Evolutionary conservation across 1,140 invertebrate species (phyloP).

Genomic region (Ganaspis sp.): DNA sequence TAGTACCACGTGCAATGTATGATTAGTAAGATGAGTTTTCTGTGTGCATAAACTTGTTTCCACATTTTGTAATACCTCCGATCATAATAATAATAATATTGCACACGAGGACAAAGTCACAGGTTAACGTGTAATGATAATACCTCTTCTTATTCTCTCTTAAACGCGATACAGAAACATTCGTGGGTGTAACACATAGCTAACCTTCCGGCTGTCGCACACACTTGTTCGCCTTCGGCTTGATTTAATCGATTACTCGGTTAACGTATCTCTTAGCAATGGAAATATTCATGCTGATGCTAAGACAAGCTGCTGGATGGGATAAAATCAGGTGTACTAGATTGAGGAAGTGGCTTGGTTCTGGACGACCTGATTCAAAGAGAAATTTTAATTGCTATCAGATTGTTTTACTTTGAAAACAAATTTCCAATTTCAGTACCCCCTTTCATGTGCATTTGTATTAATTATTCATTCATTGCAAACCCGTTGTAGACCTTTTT

Average conservation of each 20-base stretch:
- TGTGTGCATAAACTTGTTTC: conserved; percentile 52
- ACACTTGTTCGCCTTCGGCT: conserved; percentile 54
- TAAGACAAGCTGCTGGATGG: conserved; percentile 17
- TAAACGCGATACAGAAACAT: conserved; percentile 45
- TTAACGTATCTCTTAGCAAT: conserved; percentile 53
- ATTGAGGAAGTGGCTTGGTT: not conserved
- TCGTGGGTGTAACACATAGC: conserved; percentile 50
- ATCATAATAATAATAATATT: conserved; percentile 54
- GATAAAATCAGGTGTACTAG: conserved; percentile 25
- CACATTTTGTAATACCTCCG: conserved; percentile 52
- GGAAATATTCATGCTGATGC: conserved; percentile 39
- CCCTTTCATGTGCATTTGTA: not conserved
- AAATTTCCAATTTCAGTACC: not conserved
- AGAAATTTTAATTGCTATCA: conserved; percentile 6
- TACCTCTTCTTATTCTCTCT: conserved; percentile 44
- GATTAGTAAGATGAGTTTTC: conserved; percentile 49
- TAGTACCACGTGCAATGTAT: conserved; percentile 18
- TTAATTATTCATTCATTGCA: too few relatives aligned
- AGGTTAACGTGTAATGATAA: conserved; percentile 36
- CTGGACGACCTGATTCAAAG: not conserved
- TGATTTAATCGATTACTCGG: conserved; percentile 52
- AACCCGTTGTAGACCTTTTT: too few relatives aligned
- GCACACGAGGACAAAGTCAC: conserved; percentile 52
- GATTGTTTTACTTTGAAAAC: not conserved
- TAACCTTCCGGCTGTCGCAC: conserved; percentile 51